These are phyloP conservation scores for Pseudococcus viburni DNA, from an alignment of 2,888 invertebrate species.

Conservation along the genomic window DNA sequence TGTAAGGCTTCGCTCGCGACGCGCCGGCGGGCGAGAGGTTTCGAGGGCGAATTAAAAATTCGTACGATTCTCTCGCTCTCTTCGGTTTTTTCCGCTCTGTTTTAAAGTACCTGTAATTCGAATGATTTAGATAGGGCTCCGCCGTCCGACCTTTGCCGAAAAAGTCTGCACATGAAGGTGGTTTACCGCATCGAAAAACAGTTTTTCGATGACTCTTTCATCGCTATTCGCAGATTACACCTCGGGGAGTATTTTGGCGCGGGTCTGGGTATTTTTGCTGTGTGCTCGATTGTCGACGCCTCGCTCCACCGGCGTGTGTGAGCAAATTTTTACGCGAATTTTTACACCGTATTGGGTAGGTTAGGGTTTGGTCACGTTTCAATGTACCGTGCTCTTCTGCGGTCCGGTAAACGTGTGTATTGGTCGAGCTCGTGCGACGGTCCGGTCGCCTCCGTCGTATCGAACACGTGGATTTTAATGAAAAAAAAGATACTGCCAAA, in stretches of 20 bases:
- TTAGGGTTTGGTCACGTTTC: not conserved
- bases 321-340: not conserved
- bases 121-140: not conserved
- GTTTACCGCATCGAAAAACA: not conserved
- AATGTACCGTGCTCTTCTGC: not conserved
- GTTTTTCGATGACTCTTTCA: not conserved
- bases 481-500: not conserved
- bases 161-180: not conserved
- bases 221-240: not conserved
- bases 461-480: conserved; percentile 23
- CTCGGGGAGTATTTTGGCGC: not conserved
- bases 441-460: not conserved
- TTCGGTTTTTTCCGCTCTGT: not conserved
- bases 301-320: too few species aligned
- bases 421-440: not conserved
- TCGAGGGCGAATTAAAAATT: conserved; percentile 38
- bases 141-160: not conserved
- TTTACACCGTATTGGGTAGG: not conserved
- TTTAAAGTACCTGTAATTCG: conserved; percentile 32
- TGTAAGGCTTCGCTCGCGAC: not conserved
- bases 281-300: not conserved
- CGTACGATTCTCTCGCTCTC: not conserved
- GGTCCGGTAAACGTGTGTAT: too few species aligned
- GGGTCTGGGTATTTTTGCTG: not conserved
- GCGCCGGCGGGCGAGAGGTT: not conserved